Conservation (phyloP, 2,113 vertebrate genomes). For the Tiliqua scincoides region DNA sequence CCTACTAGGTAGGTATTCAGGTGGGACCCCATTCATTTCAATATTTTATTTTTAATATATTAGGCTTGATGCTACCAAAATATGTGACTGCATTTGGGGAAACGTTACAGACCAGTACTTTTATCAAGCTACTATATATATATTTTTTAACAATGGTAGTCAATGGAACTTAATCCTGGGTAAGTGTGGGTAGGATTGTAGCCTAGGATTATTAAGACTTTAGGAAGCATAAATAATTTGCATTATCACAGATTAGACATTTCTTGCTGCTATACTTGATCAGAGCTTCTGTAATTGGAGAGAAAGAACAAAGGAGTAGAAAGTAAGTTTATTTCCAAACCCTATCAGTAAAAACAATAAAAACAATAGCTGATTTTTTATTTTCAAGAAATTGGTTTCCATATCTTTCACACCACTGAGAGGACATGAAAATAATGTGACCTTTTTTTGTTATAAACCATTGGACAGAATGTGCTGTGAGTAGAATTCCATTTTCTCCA, state of each 20-base stretch:
- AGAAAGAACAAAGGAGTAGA: not conserved
- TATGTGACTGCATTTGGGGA: too few relatives aligned
- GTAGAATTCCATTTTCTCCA: slow-evolving; percentile 28
- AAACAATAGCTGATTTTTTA: slow-evolving; percentile 16
- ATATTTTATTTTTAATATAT: too few relatives aligned
- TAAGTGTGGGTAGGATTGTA: too few relatives aligned
- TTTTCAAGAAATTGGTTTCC: slow-evolving; percentile 33
- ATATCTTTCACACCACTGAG: slow-evolving; percentile 20
- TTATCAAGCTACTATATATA: too few relatives aligned
- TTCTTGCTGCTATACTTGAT: not conserved
- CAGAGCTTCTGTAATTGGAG: not conserved
- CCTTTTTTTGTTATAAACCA: slow-evolving; percentile 24
- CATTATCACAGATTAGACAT: not conserved
- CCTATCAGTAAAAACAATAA: slow-evolving; percentile 17
- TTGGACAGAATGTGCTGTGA: slow-evolving; percentile 12
- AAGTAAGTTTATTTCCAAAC: slow-evolving; percentile 44
- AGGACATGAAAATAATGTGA: not conserved
- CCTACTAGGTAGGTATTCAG: too few relatives aligned
- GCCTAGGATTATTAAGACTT: too few relatives aligned
- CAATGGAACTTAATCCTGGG: too few relatives aligned
- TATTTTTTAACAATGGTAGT: too few relatives aligned
- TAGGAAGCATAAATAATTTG: not conserved
- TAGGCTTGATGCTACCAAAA: too few relatives aligned
- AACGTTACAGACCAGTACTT: too few relatives aligned
- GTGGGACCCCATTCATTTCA: too few relatives aligned